Conservation (phyloP, 2,113 vertebrate species). For the Tenrec ecaudatus region DNA sequence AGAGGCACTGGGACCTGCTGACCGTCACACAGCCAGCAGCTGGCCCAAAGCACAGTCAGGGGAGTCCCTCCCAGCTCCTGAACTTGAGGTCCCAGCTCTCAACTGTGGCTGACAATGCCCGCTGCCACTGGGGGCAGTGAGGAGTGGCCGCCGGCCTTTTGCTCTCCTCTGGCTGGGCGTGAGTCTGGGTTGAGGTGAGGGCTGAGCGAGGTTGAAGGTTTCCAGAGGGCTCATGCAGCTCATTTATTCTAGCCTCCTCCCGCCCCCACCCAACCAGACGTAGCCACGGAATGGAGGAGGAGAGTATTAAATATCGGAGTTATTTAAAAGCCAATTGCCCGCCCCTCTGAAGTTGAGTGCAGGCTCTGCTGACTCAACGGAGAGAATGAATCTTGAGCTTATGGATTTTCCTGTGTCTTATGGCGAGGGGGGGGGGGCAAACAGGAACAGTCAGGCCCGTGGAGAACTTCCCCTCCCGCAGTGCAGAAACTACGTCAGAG, state of each 20-base stretch:
- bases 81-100: neutral
- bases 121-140: neutral
- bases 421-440: neutral
- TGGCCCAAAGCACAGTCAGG: neutral
- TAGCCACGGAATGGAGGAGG: conserved; percentile 56
- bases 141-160: neutral
- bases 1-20: neutral
- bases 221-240: conserved; percentile 55
- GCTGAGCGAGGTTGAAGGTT: neutral
- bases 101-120: neutral
- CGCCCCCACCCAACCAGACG: neutral
- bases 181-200: neutral
- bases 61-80: neutral
- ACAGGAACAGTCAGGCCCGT: neutral
- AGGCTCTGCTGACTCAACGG: conserved; percentile 76
- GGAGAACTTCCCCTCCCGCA: neutral
- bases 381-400: conserved; percentile 76
- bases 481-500: neutral
- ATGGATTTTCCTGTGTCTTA: conserved; percentile 69
- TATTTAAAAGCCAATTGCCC: conserved; percentile 70
- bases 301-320: conserved; percentile 75
- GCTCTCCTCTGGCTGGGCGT: neutral
- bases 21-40: neutral
- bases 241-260: conserved; percentile 58
- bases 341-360: conserved; percentile 34